phyloP scores from a whole-genome alignment of 1,140 invertebrate species.

The Drosophila nikananu region DNA sequence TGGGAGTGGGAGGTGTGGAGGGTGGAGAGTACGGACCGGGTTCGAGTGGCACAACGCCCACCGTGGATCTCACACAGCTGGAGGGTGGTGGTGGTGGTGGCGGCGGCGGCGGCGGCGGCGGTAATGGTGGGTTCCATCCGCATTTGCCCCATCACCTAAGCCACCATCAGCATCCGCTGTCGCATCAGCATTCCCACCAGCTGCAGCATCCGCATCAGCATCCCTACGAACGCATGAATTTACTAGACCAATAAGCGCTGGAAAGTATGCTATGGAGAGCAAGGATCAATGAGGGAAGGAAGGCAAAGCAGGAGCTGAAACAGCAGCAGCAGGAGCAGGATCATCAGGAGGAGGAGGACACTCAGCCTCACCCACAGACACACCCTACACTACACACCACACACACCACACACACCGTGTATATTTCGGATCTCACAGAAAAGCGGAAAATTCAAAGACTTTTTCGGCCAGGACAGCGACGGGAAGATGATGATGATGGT shows the following conservation, averaged over 20 bases:
- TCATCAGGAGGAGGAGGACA: not conserved
- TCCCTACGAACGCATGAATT: slow-evolving; percentile 81
- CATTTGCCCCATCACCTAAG: slow-evolving; percentile 56
- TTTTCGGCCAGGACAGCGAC: slow-evolving; percentile 51
- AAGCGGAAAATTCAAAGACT: slow-evolving; percentile 61
- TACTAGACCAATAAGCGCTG: slow-evolving; percentile 75
- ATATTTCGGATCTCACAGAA: slow-evolving; percentile 60
- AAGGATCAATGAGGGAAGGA: not conserved
- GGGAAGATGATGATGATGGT: slow-evolving; percentile 9
- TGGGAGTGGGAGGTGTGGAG: slow-evolving; percentile 6
- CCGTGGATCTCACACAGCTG: slow-evolving; percentile 75
- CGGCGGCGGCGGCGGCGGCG: slow-evolving; percentile 21
- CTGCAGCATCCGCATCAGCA: slow-evolving; percentile 54
- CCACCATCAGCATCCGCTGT: slow-evolving; percentile 47
- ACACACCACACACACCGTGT: slow-evolving; percentile 21
- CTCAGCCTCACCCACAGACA: slow-evolving; percentile 1
- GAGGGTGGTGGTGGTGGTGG: slow-evolving; percentile 37
- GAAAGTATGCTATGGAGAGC: slow-evolving; percentile 42
- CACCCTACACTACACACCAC: not conserved
- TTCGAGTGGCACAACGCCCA: slow-evolving; percentile 49
- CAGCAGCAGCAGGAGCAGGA: not conserved
- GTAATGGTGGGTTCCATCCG: slow-evolving; percentile 31
- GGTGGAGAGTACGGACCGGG: slow-evolving; percentile 17
- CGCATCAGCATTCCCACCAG: slow-evolving; percentile 43
- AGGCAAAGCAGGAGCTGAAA: not conserved